Conservation (phyloP, 2,113 vertebrate species). For the Tachycineta bicolor region DNA sequence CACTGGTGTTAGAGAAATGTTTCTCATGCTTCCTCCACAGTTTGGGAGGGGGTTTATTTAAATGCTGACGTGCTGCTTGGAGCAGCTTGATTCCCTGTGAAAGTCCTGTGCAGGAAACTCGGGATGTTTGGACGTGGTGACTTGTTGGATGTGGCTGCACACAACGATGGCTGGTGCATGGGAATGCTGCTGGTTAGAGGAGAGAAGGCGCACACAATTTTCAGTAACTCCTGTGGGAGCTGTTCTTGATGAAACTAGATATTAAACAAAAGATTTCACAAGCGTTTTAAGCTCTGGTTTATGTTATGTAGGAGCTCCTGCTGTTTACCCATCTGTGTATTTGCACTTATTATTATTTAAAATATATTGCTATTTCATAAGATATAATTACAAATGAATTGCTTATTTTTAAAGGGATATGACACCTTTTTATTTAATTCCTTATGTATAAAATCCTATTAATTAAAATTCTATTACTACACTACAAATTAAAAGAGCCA, state of each 20-base stretch:
- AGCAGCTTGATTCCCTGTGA: not conserved
- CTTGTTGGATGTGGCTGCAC: not conserved
- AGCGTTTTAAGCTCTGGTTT: not conserved
- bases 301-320: not conserved
- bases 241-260: not conserved
- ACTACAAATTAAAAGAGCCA: not conserved
- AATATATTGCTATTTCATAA: not conserved
- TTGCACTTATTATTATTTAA: not conserved
- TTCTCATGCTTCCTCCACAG: not conserved
- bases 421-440: not conserved
- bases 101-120: not conserved
- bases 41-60: not conserved
- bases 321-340: not conserved
- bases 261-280: not conserved
- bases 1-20: not conserved
- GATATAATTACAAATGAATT: not conserved
- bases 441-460: not conserved
- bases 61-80: not conserved
- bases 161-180: not conserved
- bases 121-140: fast-evolving
- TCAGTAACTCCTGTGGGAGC: not conserved
- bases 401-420: not conserved
- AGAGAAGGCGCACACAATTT: not conserved
- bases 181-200: not conserved
- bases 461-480: not conserved